Conservation (phyloP, 2,113 vertebrate species). For the Myodes glareolus region DNA sequence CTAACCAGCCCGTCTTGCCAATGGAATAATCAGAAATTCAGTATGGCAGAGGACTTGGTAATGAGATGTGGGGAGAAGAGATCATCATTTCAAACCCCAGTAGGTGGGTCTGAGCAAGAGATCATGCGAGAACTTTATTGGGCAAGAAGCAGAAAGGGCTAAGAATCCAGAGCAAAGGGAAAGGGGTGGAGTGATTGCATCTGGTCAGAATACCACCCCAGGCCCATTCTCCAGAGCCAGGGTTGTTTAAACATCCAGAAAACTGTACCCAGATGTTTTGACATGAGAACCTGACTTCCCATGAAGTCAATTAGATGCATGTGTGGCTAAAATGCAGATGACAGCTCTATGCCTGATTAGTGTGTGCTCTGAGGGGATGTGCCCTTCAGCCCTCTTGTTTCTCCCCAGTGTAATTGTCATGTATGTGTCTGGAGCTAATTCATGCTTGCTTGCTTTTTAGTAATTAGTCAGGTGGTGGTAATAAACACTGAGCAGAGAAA, state of each 20-base stretch:
- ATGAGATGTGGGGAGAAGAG: not conserved
- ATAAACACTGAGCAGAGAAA: constrained; percentile 60
- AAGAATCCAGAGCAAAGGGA: not conserved
- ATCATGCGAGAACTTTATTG: not conserved
- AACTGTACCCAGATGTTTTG: constrained; percentile 78
- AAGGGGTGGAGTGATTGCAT: not conserved
- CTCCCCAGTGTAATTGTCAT: constrained; percentile 69
- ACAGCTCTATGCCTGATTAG: constrained; percentile 61
- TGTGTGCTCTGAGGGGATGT: not conserved
- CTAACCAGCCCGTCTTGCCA: not conserved
- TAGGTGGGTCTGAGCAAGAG: not conserved
- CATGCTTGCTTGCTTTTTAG: constrained; percentile 68
- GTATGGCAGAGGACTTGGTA: not conserved
- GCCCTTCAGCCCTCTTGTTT: not conserved
- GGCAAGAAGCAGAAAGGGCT: not conserved
- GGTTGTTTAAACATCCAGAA: constrained; percentile 74
- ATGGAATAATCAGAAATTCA: not conserved
- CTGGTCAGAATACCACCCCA: not conserved
- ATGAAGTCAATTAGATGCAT: constrained; percentile 68
- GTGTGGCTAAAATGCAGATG: constrained; percentile 22
- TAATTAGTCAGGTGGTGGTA: constrained; percentile 74
- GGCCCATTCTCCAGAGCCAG: constrained; percentile 9
- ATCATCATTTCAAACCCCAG: not conserved
- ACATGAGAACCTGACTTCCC: constrained; percentile 68
- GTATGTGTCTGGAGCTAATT: constrained; percentile 70